A percentile compares a stretch with the other conserved stretches of the same genome.
Conservation (phyloP, 2,888 invertebrate genomes). For the Xestia c-nigrum region DNA sequence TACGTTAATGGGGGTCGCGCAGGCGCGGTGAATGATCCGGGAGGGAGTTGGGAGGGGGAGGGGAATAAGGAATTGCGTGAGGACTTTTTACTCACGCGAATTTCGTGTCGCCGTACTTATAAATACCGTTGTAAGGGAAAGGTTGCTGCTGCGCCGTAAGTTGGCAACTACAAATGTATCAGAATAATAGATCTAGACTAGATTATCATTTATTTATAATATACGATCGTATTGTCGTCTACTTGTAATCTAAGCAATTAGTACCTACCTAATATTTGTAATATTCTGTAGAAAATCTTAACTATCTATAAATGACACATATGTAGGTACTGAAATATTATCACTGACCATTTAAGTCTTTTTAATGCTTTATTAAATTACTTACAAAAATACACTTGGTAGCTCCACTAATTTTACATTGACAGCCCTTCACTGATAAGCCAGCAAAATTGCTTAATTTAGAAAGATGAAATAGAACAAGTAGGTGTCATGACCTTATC, state of each 20-base stretch:
- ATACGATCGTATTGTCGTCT: neutral
- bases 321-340: conserved; percentile 14
- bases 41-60: conserved; percentile 19
- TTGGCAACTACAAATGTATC: no score
- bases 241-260: conserved; percentile 8
- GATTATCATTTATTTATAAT: neutral
- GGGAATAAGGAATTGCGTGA: conserved; percentile 43
- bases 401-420: neutral
- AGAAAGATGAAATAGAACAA: conserved; percentile 2
- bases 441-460: neutral
- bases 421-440: neutral
- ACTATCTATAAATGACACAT: neutral
- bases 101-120: conserved; percentile 29
- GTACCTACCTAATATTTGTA: neutral
- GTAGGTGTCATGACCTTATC: conserved; percentile 32
- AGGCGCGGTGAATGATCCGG: conserved; percentile 43
- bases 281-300: neutral
- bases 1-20: conserved; percentile 37
- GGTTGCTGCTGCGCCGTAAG: neutral
- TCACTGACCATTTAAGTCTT: conserved; percentile 2
- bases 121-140: conserved; percentile 17
- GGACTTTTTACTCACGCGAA: conserved; percentile 48
- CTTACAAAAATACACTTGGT: neutral
- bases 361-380: neutral
- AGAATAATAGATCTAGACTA: neutral